Percentiles rank a stretch among this genome's conserved stretches.
Conservation (phyloP, 2,888 invertebrate genomes). For the Lagria hirta region DNA sequence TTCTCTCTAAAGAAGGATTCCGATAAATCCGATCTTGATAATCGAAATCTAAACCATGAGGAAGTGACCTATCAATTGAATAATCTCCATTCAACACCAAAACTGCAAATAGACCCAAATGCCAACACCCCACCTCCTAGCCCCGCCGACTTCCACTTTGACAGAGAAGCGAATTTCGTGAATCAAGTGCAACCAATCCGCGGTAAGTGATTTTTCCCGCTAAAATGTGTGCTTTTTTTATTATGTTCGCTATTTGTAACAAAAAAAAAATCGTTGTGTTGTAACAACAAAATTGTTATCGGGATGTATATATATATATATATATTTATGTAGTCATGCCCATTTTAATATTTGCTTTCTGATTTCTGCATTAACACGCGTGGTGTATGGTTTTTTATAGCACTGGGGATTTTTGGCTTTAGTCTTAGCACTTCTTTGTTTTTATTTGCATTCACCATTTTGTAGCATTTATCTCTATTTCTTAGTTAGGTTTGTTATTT, state of each 20-base stretch:
- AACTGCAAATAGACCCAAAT: constrained; percentile 34
- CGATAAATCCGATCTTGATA: constrained; percentile 26
- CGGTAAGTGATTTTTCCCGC: constrained; percentile 30
- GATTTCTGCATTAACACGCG: constrained; percentile 22
- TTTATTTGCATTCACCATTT: constrained; percentile 32
- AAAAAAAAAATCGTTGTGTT: too few species aligned
- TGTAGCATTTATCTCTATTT: constrained; percentile 30
- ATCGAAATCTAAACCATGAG: constrained; percentile 38
- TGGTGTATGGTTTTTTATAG: constrained; percentile 26
- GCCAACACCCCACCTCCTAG: constrained; percentile 51
- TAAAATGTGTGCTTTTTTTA: constrained; percentile 25
- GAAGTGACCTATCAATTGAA: constrained; percentile 49
- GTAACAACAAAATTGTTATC: constrained; percentile 1
- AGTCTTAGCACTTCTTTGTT: constrained; percentile 25
- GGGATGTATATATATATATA: constrained; percentile 7
- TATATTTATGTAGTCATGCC: constrained; percentile 42
- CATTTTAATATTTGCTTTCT: constrained; percentile 47
- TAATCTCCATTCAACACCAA: constrained; percentile 41
- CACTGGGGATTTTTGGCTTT: constrained; percentile 12
- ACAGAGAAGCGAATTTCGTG: constrained; percentile 31
- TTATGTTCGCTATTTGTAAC: constrained; percentile 19
- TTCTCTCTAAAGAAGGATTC: constrained; percentile 32
- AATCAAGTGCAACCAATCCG: constrained; percentile 29
- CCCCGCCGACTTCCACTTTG: constrained; percentile 39
- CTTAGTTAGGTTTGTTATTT: constrained; percentile 37